Conservation (phyloP, 1,140 invertebrate species). For the Acyrthosiphon pisum region DNA sequence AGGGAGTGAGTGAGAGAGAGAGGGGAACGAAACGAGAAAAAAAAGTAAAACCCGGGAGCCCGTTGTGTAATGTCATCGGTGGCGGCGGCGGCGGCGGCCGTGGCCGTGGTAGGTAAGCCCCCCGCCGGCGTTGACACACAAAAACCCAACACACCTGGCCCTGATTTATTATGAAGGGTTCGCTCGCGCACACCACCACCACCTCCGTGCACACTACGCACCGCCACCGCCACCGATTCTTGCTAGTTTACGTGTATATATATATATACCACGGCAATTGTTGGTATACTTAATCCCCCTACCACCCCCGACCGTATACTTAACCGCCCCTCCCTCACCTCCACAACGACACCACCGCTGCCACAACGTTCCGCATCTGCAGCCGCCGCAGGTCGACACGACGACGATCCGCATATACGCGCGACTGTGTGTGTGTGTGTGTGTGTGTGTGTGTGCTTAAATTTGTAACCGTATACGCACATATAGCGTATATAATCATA, state of each 20-base stretch:
- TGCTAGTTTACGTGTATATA: neutral
- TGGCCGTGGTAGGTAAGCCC: constrained; percentile 46
- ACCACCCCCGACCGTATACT: neutral
- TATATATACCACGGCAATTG: constrained; percentile 8
- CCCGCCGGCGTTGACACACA: constrained; percentile 55
- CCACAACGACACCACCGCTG: neutral
- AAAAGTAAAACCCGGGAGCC: constrained; percentile 52
- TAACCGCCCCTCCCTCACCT: neutral
- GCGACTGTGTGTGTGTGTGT: too few relatives aligned
- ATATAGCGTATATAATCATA: constrained; percentile 1
- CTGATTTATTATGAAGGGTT: constrained; percentile 57
- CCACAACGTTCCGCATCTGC: neutral
- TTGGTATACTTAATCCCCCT: constrained; percentile 6
- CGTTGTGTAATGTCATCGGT: constrained; percentile 55
- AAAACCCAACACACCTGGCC: constrained; percentile 56
- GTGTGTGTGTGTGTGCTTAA: neutral
- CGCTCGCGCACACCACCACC: constrained; percentile 21
- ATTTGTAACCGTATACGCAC: neutral
- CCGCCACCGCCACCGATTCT: constrained; percentile 8
- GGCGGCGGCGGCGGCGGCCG: constrained; percentile 22
- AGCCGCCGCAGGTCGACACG: constrained; percentile 3
- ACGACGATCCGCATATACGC: neutral
- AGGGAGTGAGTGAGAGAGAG: neutral
- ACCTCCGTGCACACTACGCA: neutral
- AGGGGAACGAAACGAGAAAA: neutral